Evolutionary conservation across 2,113 vertebrate genomes (phyloP).

Genomic region (Oreochromis aureus): DNA sequence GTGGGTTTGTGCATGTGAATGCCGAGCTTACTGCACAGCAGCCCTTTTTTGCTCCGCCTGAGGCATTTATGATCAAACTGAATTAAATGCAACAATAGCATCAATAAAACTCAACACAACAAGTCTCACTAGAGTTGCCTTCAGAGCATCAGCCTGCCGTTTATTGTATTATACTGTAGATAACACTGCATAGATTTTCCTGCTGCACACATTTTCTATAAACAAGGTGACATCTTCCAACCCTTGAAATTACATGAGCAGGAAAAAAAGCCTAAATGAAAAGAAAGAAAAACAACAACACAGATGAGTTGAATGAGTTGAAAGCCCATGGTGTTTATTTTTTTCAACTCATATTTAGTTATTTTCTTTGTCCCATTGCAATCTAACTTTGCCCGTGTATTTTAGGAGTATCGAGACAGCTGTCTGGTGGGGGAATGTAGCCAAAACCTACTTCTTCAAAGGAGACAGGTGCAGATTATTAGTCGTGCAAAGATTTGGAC

Average conservation of each 20-base stretch:
- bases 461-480: constrained; percentile 81
- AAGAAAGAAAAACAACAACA: background rate
- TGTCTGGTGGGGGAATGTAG: constrained; percentile 98
- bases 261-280: background rate
- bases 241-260: constrained; percentile 6
- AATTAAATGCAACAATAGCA: constrained; percentile 46
- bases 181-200: constrained; percentile 3
- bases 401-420: constrained; percentile 95
- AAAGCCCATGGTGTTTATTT: background rate
- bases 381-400: constrained; percentile 9
- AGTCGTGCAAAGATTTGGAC: background rate
- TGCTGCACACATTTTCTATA: background rate
- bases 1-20: background rate
- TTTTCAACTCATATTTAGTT: background rate
- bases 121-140: constrained; percentile 12
- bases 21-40: constrained; percentile 15
- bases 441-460: constrained; percentile 99
- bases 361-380: background rate
- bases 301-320: background rate
- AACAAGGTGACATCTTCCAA: constrained; percentile 1
- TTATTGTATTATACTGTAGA: constrained; percentile 1
- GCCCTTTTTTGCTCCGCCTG: constrained; percentile 1
- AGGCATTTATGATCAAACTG: constrained; percentile 41
- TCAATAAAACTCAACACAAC: constrained; percentile 35
- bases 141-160: background rate